phyloP scores from a whole-genome alignment of 2,113 vertebrate species.

The Meleagris gallopavo region DNA sequence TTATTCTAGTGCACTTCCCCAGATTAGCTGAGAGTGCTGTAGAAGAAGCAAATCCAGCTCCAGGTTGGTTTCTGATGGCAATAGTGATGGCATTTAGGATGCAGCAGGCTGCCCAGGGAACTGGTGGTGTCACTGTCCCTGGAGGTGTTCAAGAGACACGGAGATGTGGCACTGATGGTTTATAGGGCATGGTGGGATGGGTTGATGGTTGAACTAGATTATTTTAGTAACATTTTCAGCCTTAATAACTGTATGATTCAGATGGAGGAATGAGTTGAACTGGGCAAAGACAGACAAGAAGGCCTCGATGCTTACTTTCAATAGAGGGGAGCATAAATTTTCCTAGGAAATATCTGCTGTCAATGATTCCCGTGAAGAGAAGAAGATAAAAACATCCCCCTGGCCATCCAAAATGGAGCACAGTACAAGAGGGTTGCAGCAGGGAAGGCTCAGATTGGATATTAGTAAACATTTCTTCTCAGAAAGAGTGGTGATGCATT shows the following conservation, averaged over 20 bases:
- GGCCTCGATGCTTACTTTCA: fast-evolving
- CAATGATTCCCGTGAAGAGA: not conserved
- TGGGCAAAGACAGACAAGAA: not conserved
- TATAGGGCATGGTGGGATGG: too few relatives aligned
- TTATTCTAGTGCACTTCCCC: not conserved
- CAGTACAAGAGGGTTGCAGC: too few relatives aligned
- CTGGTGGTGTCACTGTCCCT: too few relatives aligned
- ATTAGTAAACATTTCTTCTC: too few relatives aligned
- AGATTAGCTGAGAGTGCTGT: fast-evolving
- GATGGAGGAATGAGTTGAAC: not conserved
- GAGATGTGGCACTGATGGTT: too few relatives aligned
- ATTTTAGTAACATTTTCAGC: too few relatives aligned
- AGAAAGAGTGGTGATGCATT: too few relatives aligned
- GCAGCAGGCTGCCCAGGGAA: too few relatives aligned
- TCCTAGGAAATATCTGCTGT: not conserved
- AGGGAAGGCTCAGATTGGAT: too few relatives aligned
- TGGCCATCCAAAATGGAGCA: not conserved
- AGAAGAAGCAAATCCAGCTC: not conserved
- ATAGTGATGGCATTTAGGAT: not conserved
- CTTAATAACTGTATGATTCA: not conserved
- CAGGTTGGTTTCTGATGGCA: fast-evolving
- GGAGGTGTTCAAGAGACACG: too few relatives aligned
- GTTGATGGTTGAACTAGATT: too few relatives aligned
- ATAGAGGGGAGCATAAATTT: not conserved
- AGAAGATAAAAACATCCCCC: not conserved